A percentile compares a stretch with the other conserved stretches of the same genome.
Evolutionary conservation across 2,888 invertebrate genomes (phyloP).

Genomic region (Torymus aiolomorphi): DNA sequence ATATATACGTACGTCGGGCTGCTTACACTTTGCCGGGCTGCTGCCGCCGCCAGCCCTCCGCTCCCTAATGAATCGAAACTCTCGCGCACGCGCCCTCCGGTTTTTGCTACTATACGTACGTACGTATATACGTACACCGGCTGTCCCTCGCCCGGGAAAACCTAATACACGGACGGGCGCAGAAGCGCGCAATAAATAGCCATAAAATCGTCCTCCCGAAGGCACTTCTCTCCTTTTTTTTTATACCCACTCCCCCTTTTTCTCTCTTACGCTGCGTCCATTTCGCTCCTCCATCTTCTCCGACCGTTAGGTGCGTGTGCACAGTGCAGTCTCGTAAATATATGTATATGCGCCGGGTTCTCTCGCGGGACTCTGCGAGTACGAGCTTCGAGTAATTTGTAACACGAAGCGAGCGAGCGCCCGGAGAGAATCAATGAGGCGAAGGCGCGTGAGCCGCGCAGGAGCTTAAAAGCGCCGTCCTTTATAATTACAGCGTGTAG

Average conservation of each 20-base stretch:
- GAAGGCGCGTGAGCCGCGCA: slow-evolving; percentile 3
- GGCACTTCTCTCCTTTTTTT: not conserved
- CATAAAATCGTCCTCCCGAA: slow-evolving; percentile 40
- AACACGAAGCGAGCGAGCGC: slow-evolving; percentile 18
- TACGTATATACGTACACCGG: no score
- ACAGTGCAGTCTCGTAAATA: slow-evolving; percentile 24
- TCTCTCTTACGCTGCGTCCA: no score
- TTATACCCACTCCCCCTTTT: not conserved
- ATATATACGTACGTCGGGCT: no score
- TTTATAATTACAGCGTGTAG: slow-evolving; percentile 42
- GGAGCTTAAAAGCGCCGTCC: slow-evolving; percentile 20
- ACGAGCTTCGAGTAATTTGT: slow-evolving; percentile 17
- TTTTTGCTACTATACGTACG: slow-evolving; percentile 19
- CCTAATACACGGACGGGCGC: slow-evolving; percentile 19
- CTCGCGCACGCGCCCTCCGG: not conserved
- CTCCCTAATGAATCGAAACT: slow-evolving; percentile 37
- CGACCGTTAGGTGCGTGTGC: not conserved
- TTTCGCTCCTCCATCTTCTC: not conserved
- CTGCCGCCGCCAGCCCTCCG: not conserved
- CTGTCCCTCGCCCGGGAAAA: not conserved
- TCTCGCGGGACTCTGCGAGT: not conserved
- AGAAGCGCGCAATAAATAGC: slow-evolving; percentile 33
- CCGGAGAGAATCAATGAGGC: slow-evolving; percentile 48
- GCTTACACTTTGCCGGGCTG: no score
- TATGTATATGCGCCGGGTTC: not conserved